These are phyloP conservation scores for Galbula dea DNA, from an alignment of 2,113 vertebrate genomes.

Conservation along the genomic window DNA sequence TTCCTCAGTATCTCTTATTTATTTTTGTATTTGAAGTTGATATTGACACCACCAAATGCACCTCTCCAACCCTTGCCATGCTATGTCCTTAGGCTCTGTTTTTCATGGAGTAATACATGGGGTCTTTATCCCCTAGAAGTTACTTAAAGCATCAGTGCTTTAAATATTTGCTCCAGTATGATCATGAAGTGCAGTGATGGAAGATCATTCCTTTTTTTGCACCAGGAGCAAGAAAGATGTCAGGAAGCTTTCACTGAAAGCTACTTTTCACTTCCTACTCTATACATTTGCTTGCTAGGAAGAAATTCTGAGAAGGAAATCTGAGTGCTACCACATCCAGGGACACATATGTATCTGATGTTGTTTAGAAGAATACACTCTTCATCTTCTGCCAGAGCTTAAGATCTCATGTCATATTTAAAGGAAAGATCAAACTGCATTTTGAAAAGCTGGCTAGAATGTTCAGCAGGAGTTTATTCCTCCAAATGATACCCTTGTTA, in stretches of 20 bases:
- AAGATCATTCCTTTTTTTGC: background rate
- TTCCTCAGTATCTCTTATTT: background rate
- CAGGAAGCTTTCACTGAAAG: background rate
- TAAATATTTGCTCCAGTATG: accelerated
- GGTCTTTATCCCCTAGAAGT: background rate
- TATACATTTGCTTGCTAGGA: background rate
- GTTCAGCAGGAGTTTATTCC: background rate
- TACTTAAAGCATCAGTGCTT: background rate
- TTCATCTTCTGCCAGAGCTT: constrained; percentile 42
- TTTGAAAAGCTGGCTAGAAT: constrained; percentile 3
- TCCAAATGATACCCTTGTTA: constrained; percentile 46
- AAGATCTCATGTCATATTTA: constrained; percentile 29
- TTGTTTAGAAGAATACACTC: background rate
- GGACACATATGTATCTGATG: background rate
- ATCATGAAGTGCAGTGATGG: background rate
- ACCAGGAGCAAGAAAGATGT: background rate
- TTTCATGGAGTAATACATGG: background rate
- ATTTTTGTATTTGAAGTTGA: background rate
- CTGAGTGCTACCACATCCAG: background rate
- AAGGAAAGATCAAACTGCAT: constrained; percentile 3
- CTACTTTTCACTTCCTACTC: constrained; percentile 41
- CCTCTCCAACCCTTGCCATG: background rate
- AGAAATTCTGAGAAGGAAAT: constrained; percentile 20
- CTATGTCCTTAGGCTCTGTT: background rate
- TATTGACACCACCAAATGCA: background rate